phyloP scores from a whole-genome alignment of 1,140 invertebrate species.

The Zaprionus camerounensis region DNA sequence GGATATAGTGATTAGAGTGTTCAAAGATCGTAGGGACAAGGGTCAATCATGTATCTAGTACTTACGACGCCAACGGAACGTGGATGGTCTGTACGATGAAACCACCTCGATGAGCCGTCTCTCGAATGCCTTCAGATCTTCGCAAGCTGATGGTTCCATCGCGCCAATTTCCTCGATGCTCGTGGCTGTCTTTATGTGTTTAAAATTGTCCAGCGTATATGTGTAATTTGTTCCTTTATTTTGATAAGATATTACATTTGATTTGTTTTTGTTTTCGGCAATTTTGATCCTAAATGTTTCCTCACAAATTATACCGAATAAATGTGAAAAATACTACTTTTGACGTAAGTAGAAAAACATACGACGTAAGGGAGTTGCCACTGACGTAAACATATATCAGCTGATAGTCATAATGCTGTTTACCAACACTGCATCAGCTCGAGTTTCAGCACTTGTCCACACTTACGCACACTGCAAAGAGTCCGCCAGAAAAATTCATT shows the following conservation, averaged over 20 bases:
- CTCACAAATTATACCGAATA: constrained; percentile 19
- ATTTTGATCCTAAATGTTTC: constrained; percentile 42
- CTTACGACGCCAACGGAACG: constrained; percentile 96
- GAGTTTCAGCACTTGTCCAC: background rate
- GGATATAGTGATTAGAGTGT: constrained; percentile 6
- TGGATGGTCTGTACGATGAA: constrained; percentile 94
- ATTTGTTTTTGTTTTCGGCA: constrained; percentile 52
- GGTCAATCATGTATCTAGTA: constrained; percentile 26
- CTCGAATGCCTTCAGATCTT: constrained; percentile 98
- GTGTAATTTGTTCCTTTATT: constrained; percentile 51
- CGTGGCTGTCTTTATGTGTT: constrained; percentile 69
- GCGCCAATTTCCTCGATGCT: constrained; percentile 74
- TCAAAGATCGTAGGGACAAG: background rate
- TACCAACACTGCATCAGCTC: constrained; percentile 11
- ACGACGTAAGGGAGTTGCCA: background rate
- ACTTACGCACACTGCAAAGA: constrained; percentile 19
- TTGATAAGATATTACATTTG: constrained; percentile 69
- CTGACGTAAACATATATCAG: constrained; percentile 24
- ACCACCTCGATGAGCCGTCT: constrained; percentile 98
- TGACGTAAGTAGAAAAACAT: background rate
- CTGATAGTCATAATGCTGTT: constrained; percentile 10
- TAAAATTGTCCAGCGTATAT: constrained; percentile 75
- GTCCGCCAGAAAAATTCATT: constrained; percentile 50
- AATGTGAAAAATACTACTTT: background rate
- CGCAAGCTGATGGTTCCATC: constrained; percentile 83